A percentile compares a stretch with the other conserved stretches of the same genome.
phyloP scores from a whole-genome alignment of 2,113 vertebrate genomes.

The Dipodomys ordii region DNA sequence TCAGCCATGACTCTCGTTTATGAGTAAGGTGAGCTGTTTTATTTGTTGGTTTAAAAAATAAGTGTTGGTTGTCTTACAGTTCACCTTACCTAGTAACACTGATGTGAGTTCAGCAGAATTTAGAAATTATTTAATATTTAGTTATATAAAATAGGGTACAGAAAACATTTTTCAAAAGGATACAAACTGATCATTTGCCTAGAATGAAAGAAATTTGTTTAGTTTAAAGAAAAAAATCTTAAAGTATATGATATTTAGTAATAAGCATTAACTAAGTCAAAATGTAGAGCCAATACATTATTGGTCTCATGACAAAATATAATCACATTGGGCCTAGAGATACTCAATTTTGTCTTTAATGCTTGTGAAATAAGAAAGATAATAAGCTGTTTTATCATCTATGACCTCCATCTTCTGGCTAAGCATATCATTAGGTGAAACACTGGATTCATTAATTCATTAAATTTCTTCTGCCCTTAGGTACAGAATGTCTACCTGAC shows the following conservation, averaged over 20 bases:
- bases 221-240: not conserved
- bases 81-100: constrained; percentile 64
- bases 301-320: not conserved
- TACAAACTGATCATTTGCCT: not conserved
- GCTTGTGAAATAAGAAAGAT: constrained; percentile 44
- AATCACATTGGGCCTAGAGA: not conserved
- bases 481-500: not conserved
- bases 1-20: not conserved
- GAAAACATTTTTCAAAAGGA: not conserved
- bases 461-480: not conserved
- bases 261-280: not conserved
- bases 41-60: not conserved
- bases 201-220: not conserved
- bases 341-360: constrained; percentile 52
- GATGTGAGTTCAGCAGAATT: constrained; percentile 35
- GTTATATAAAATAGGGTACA: constrained; percentile 4
- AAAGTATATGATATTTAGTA: not conserved
- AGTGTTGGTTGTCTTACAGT: not conserved
- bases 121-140: constrained; percentile 70
- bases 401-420: not conserved
- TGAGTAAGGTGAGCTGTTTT: not conserved
- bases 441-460: not conserved
- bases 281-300: not conserved
- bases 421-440: not conserved
- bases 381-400: not conserved